Percentiles rank a stretch among this genome's conserved stretches.
phyloP scores from a whole-genome alignment of 2,113 vertebrate species.

The Atherinomorus stipes region DNA sequence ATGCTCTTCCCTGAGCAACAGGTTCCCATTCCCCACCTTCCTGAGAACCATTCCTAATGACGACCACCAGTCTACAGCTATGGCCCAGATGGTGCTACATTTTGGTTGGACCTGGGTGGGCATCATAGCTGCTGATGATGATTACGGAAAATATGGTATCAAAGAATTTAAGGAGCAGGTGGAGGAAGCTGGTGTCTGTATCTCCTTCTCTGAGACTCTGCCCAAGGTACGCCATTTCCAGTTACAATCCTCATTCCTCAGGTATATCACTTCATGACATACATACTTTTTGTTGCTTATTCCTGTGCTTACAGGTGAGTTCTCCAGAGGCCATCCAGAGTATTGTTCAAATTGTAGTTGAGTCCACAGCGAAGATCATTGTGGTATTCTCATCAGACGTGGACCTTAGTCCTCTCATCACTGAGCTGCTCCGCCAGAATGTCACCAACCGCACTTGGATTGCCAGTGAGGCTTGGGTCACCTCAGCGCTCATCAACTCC shows the following conservation, averaged over 20 bases:
- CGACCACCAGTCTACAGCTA: conserved; percentile 80
- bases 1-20: conserved; percentile 85
- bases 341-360: conserved; percentile 76
- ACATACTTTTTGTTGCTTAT: not conserved
- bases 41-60: conserved; percentile 85
- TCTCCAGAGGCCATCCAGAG: conserved; percentile 78
- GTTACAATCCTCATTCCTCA: not conserved
- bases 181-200: conserved; percentile 85
- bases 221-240: conserved; percentile 78
- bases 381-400: conserved; percentile 89
- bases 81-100: conserved; percentile 83
- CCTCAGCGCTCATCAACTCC: conserved; percentile 84
- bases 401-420: conserved; percentile 85
- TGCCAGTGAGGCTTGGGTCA: conserved; percentile 88
- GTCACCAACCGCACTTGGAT: conserved; percentile 88
- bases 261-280: not conserved
- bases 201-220: conserved; percentile 87
- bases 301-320: conserved; percentile 48
- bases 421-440: conserved; percentile 81
- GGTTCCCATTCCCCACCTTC: conserved; percentile 89
- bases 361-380: conserved; percentile 85
- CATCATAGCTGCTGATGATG: conserved; percentile 86
- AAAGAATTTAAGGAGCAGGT: conserved; percentile 87
- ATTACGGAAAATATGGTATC: conserved; percentile 89
- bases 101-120: conserved; percentile 91